A percentile compares a stretch with the other conserved stretches of the same genome.
Evolutionary conservation across 2,113 vertebrate species (phyloP).

Genomic region (Petromus typicus): DNA sequence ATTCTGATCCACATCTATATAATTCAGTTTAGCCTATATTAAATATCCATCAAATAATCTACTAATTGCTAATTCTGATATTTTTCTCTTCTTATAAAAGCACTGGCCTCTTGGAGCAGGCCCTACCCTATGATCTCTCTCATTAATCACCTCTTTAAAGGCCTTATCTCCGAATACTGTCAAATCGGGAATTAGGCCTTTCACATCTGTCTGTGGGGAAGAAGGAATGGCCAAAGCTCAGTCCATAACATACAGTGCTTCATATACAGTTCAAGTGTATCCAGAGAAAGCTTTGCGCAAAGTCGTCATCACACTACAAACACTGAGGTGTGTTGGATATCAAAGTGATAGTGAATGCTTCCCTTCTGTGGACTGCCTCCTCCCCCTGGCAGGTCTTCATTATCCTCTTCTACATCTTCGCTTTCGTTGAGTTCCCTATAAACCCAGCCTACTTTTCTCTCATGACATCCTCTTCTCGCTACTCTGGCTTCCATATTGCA

Average conservation of each 20-base stretch:
- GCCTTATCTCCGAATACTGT: not conserved
- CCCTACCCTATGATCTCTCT: not conserved
- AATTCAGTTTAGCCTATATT: not conserved
- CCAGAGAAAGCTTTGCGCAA: not conserved
- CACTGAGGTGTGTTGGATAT: accelerated
- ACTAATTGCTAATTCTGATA: not conserved
- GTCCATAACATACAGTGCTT: not conserved
- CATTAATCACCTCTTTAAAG: not conserved
- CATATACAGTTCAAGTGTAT: not conserved
- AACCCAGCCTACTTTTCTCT: not conserved
- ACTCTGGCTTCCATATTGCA: not conserved
- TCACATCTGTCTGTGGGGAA: not conserved
- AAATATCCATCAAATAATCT: not conserved
- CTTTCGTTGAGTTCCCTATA: not conserved
- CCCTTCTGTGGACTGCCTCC: not conserved
- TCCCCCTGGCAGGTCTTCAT: not conserved
- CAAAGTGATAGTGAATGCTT: too few relatives aligned
- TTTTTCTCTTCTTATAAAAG: not conserved
- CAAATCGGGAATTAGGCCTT: not conserved
- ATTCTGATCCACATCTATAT: not conserved
- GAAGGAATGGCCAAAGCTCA: not conserved
- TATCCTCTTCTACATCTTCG: not conserved
- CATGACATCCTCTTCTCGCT: not conserved
- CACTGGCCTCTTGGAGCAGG: not conserved
- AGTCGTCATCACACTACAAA: not conserved